phyloP scores from a whole-genome alignment of 2,797 vertebrate species.

The Dryobates pubescens region DNA sequence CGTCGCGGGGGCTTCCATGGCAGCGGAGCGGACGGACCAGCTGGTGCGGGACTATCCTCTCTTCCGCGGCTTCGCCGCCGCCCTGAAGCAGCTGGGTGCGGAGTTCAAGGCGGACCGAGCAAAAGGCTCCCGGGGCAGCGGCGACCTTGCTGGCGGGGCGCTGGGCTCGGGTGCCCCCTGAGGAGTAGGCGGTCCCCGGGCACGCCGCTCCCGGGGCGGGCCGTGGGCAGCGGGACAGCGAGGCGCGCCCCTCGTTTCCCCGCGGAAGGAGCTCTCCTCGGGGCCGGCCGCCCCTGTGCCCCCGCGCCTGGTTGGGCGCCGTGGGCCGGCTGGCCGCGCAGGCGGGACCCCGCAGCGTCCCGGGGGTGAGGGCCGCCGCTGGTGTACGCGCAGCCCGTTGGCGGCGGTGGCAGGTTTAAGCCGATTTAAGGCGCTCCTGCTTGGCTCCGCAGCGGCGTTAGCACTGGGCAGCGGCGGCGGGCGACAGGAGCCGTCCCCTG shows the following conservation, averaged over 20 bases:
- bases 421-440: rapidly evolving
- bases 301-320: not conserved
- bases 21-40: conserved; percentile 90
- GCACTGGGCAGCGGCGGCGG: not conserved
- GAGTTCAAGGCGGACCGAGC: conserved; percentile 94
- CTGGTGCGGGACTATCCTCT: conserved; percentile 91
- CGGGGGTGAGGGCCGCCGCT: no score
- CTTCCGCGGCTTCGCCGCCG: conserved; percentile 91
- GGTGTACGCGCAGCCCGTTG: not conserved
- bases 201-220: not conserved
- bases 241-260: not conserved
- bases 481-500: not conserved
- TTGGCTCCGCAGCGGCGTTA: not conserved
- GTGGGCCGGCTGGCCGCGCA: not conserved
- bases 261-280: not conserved
- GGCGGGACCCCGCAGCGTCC: not conserved
- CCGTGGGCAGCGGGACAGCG: not conserved
- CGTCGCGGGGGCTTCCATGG: conserved; percentile 76
- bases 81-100: conserved; percentile 88
- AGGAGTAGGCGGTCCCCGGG: not conserved
- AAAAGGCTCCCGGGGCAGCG: conserved; percentile 92
- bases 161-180: not conserved
- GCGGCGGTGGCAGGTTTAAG: no score
- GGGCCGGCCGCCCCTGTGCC: no score
- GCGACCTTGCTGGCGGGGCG: not conserved